Conservation (phyloP, 2,113 vertebrate species). For the Arizona elegans region DNA sequence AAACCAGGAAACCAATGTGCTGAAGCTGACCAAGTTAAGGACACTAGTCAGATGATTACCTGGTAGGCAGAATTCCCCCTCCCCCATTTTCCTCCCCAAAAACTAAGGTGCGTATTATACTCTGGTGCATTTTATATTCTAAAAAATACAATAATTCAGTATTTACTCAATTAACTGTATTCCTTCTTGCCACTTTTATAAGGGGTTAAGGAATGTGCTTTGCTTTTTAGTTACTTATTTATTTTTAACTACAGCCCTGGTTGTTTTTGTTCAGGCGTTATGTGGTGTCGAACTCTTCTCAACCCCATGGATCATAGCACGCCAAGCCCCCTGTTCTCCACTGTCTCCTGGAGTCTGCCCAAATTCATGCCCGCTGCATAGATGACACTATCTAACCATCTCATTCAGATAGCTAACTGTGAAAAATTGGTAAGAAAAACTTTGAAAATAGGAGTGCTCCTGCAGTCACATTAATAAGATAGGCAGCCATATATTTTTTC, state of each 20-base stretch:
- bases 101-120: too few relatives aligned
- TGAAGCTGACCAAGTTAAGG: too few relatives aligned
- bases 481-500: background rate
- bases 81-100: too few relatives aligned
- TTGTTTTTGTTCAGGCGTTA: background rate
- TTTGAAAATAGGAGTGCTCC: background rate
- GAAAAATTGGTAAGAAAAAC: background rate
- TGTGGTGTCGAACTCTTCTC: too few relatives aligned
- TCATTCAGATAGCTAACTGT: background rate
- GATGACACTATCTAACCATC: background rate
- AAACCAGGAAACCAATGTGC: too few relatives aligned
- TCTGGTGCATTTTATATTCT: too few relatives aligned
- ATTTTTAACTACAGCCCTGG: conserved; percentile 57
- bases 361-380: background rate
- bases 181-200: conserved; percentile 45
- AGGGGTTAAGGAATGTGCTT: background rate
- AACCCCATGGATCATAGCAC: too few relatives aligned
- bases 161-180: conserved; percentile 41
- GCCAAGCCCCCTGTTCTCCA: background rate
- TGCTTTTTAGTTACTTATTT: conserved; percentile 38
- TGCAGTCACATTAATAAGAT: background rate
- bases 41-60: too few relatives aligned
- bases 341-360: background rate
- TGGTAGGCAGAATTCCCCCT: too few relatives aligned
- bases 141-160: conserved; percentile 34